Conservation (phyloP, 2,888 invertebrate genomes). For the Rhamnusium bicolor region DNA sequence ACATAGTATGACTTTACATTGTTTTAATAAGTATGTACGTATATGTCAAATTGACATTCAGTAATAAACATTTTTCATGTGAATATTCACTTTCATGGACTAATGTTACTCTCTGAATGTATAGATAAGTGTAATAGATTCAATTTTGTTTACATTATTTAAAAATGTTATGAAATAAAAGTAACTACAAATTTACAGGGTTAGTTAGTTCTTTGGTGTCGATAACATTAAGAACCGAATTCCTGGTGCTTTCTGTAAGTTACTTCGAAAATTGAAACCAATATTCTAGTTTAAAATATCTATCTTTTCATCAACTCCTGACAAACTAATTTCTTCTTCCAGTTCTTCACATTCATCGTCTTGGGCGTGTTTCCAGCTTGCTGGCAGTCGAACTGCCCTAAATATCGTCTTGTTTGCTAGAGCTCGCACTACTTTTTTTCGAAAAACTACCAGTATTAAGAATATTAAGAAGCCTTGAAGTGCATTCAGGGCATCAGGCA, state of each 20-base stretch:
- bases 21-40: too few relatives aligned
- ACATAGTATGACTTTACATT: too few relatives aligned
- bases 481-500: constrained; percentile 76
- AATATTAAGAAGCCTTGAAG: constrained; percentile 78
- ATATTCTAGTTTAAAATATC: not conserved
- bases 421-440: constrained; percentile 73
- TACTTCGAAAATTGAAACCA: not conserved
- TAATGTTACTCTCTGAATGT: not conserved
- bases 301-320: not conserved
- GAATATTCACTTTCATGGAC: not conserved
- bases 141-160: not conserved
- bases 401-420: constrained; percentile 69
- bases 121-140: not conserved
- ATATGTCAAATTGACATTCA: too few relatives aligned
- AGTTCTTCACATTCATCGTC: constrained; percentile 72
- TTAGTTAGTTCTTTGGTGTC: not conserved
- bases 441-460: constrained; percentile 75
- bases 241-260: not conserved
- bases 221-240: not conserved
- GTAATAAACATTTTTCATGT: too few relatives aligned
- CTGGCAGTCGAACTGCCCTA: constrained; percentile 59
- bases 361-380: constrained; percentile 65
- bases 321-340: constrained; percentile 43
- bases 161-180: not conserved
- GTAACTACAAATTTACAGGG: not conserved